phyloP scores from a whole-genome alignment of 2,888 invertebrate species.

The Hololepta plana region DNA sequence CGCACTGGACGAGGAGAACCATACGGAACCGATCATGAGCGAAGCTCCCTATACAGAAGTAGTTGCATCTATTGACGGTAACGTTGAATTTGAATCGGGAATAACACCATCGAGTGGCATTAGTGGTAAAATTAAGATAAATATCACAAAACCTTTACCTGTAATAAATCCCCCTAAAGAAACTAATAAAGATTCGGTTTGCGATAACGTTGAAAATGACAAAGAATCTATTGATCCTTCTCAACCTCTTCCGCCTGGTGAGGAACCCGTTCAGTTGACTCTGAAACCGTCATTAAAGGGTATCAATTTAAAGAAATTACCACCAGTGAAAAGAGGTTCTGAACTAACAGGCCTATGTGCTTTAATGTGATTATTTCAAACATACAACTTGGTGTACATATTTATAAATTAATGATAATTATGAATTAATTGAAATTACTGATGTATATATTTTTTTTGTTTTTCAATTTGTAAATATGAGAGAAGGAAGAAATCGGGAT shows the following conservation, averaged over 20 bases:
- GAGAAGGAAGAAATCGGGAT: too few relatives aligned
- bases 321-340: conserved; percentile 52
- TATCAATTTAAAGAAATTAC: conserved; percentile 47
- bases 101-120: conserved; percentile 18
- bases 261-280: conserved; percentile 31
- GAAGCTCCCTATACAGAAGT: conserved; percentile 38
- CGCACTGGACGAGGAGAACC: neutral
- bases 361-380: conserved; percentile 45
- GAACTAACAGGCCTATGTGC: conserved; percentile 77
- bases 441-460: too few relatives aligned
- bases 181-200: conserved; percentile 18
- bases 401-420: too few relatives aligned
- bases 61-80: conserved; percentile 57
- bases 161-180: conserved; percentile 29
- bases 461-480: too few relatives aligned
- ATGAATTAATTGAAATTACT: too few relatives aligned
- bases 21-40: conserved; percentile 5
- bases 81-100: conserved; percentile 35
- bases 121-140: conserved; percentile 56
- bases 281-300: conserved; percentile 49
- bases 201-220: conserved; percentile 13
- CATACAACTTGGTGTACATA: too few relatives aligned
- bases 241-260: conserved; percentile 40
- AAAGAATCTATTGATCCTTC: conserved; percentile 19
- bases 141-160: conserved; percentile 53